phyloP scores from a whole-genome alignment of 2,113 vertebrate genomes.

The Myotis davidii region DNA sequence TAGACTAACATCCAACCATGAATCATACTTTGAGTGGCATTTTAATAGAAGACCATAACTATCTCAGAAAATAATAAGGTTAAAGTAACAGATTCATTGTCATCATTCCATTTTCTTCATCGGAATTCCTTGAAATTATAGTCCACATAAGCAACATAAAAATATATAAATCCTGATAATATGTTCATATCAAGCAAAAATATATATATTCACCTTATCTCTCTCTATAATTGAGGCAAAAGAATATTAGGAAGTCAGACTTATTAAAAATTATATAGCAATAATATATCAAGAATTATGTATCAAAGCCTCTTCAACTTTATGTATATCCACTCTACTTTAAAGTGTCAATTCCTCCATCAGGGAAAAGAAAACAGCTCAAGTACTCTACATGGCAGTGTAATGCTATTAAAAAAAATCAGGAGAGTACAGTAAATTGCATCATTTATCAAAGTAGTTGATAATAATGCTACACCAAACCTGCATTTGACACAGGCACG shows the following conservation, averaged over 20 bases:
- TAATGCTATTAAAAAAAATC: slow-evolving; percentile 20
- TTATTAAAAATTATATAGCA: slow-evolving; percentile 18
- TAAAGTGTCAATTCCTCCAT: slow-evolving; percentile 34
- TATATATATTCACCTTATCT: background rate
- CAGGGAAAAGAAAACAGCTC: background rate
- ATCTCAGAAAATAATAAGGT: background rate
- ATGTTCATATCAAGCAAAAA: background rate
- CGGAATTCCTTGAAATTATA: slow-evolving; percentile 33
- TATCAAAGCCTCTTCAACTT: background rate
- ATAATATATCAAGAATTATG: slow-evolving; percentile 2
- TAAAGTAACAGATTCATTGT: background rate
- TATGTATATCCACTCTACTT: background rate
- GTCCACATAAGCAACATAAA: background rate
- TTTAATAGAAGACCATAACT: background rate
- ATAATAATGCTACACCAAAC: slow-evolving; percentile 51
- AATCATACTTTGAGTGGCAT: background rate
- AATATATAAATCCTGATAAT: background rate
- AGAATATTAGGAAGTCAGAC: background rate
- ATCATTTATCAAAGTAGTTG: slow-evolving; percentile 65
- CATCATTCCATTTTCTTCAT: background rate
- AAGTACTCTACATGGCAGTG: background rate
- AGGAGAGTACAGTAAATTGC: slow-evolving; percentile 53
- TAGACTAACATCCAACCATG: background rate
- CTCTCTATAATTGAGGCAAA: background rate
- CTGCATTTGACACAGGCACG: background rate